Evolutionary conservation across 2,113 vertebrate genomes (phyloP), one percentile per base, ranked within the genome.

Genomic region (Ageneiosus marmoratus): DNA sequence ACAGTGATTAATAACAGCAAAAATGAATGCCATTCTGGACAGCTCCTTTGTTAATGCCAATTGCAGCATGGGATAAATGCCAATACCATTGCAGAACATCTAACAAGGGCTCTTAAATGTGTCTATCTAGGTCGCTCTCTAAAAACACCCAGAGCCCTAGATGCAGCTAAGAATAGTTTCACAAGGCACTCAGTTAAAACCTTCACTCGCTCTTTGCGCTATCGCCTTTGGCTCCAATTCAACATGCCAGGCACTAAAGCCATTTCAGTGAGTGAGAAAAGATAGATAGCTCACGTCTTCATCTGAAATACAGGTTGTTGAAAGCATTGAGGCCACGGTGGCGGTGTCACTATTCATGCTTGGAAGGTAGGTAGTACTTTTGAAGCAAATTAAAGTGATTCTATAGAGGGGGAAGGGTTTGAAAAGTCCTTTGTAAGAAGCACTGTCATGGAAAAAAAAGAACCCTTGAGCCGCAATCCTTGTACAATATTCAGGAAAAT

Each of bases 91-190:
- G 88, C 86, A 88, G 88, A 90, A 72, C 87, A 87, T 89, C 89
- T 85, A 89, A 86, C 88, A 82, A 89, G 89, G 86, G 89, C 86
- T 90, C 78, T 63, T 84, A 78, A 90, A 88, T 90, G 89, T 89
- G 90, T 92, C 90, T 91, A 92, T 93, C 85, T 94, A 93, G 93
- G 92, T 92, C 91, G 91, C 85, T 88, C 89, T 92, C 88, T 91
- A 90, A 93, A 93, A 86, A 82, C 87, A 89, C 90, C 86, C 89
- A 86, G 89, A 92, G 93, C 92, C 92, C 90, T 90, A 88, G 91
- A 92, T 93, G 91, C 76, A 89, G 89, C 92, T 93, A 90, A 89
- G 92, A 93, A 94, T 94, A 93, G 90, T 90, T 73, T 69, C 86
- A 90, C 89, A 87, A 88, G 90, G 85, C 79, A 62, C 60, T 86